These are phyloP conservation scores for Thinocorus orbignyianus DNA, from an alignment of 2,113 vertebrate genomes.

Conservation along the genomic window DNA sequence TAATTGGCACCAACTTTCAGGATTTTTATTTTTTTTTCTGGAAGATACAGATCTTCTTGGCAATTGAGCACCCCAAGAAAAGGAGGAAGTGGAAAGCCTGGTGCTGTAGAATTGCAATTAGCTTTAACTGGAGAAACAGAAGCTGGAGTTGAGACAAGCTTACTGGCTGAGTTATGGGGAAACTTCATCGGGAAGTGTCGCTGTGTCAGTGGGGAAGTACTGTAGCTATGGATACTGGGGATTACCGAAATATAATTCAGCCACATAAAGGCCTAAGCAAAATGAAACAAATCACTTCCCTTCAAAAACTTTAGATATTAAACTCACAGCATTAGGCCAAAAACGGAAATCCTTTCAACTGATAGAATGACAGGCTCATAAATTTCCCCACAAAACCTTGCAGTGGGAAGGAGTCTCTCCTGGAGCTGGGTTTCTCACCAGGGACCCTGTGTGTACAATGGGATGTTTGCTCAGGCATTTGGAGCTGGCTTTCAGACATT, in stretches of 20 bases:
- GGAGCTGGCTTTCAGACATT: background rate
- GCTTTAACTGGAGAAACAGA: slow-evolving; percentile 43
- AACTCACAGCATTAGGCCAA: slow-evolving; percentile 16
- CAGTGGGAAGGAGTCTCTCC: background rate
- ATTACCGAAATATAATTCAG: slow-evolving; percentile 63
- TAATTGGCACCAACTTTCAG: slow-evolving; percentile 40
- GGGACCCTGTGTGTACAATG: slow-evolving; percentile 47
- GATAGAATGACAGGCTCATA: slow-evolving; percentile 51
- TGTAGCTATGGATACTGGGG: slow-evolving; percentile 68
- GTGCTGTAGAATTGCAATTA: slow-evolving; percentile 15
- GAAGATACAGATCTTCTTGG: slow-evolving; percentile 32
- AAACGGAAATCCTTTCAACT: slow-evolving; percentile 55
- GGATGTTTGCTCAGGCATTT: slow-evolving; percentile 49
- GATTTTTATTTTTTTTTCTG: background rate
- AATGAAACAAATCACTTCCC: slow-evolving; percentile 67
- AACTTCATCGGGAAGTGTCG: slow-evolving; percentile 44
- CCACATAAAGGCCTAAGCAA: slow-evolving; percentile 45
- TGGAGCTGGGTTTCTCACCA: slow-evolving; percentile 17
- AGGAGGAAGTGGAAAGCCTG: background rate
- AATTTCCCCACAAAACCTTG: slow-evolving; percentile 59
- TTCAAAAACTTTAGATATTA: slow-evolving; percentile 60
- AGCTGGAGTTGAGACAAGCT: slow-evolving; percentile 35
- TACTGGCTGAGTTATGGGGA: slow-evolving; percentile 44
- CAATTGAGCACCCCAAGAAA: slow-evolving; percentile 19
- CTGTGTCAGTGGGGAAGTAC: slow-evolving; percentile 51